Evolutionary conservation across 1,140 invertebrate species (phyloP).

Genomic region (Lineus longissimus): DNA sequence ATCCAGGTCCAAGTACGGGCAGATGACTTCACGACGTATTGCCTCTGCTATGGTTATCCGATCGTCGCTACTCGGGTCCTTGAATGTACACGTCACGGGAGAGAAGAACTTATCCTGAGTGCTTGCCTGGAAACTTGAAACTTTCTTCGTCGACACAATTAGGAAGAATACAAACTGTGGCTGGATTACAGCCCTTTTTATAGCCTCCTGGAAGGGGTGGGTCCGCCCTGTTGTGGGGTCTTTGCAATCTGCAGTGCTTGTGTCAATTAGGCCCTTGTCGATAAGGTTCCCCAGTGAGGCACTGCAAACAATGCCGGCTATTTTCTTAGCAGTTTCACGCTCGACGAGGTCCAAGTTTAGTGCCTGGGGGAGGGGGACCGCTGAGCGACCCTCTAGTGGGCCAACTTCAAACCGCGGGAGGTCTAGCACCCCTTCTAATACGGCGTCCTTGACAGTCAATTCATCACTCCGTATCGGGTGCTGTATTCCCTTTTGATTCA

Average conservation of each 20-base stretch:
- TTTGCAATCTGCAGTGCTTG: conserved; percentile 25
- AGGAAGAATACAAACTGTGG: background rate
- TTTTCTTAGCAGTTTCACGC: background rate
- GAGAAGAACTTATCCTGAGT: background rate
- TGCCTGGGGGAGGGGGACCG: background rate
- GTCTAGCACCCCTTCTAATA: background rate
- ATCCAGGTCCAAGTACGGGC: conserved; percentile 45
- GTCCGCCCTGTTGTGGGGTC: background rate
- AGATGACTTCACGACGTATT: conserved; percentile 65
- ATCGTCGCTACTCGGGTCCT: conserved; percentile 68
- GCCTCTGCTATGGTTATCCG: conserved; percentile 68
- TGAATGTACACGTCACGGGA: conserved; percentile 40
- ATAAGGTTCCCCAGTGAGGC: conserved; percentile 34
- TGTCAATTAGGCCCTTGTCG: conserved; percentile 29
- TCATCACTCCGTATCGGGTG: background rate
- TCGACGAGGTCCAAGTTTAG: background rate
- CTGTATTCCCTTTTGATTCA: background rate
- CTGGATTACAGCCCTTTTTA: background rate
- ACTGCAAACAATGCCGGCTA: background rate
- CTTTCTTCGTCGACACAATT: background rate
- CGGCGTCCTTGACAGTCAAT: background rate
- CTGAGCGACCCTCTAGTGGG: background rate
- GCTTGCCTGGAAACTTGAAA: background rate
- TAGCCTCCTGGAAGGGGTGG: background rate
- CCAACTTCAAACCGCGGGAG: background rate